These are phyloP conservation scores for Drosophila trichaetosa DNA, from an alignment of 2,888 invertebrate genomes.

Conservation along the genomic window DNA sequence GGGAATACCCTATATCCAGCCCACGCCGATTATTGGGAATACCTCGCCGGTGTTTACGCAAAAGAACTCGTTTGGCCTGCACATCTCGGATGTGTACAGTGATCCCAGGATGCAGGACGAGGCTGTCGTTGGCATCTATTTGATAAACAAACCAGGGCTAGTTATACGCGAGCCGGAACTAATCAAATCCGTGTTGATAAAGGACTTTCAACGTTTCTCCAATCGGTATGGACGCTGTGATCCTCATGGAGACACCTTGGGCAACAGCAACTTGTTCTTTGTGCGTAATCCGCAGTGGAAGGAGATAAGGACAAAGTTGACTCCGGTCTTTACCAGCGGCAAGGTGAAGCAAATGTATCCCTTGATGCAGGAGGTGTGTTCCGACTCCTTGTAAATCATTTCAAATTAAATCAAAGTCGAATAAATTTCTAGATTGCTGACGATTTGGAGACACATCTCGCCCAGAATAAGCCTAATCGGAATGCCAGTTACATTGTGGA, in stretches of 20 bases:
- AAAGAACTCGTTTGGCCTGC: constrained; percentile 77
- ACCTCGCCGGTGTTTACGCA: constrained; percentile 78
- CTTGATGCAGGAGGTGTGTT: constrained; percentile 78
- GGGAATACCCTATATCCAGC: constrained; percentile 82
- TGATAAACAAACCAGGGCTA: constrained; percentile 85
- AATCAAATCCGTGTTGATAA: constrained; percentile 85
- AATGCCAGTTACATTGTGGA: constrained; percentile 63
- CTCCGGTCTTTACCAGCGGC: constrained; percentile 85
- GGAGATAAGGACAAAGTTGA: constrained; percentile 84
- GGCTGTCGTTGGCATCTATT: constrained; percentile 83
- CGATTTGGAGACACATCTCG: constrained; percentile 71
- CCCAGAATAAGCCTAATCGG: constrained; percentile 11
- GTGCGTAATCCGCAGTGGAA: constrained; percentile 85
- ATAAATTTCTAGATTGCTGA: constrained; percentile 63
- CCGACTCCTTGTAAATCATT: no score
- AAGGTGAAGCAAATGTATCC: constrained; percentile 84
- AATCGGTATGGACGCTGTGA: constrained; percentile 78
- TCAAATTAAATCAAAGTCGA: no score
- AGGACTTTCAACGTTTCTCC: constrained; percentile 85
- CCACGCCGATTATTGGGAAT: constrained; percentile 85
- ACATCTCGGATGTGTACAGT: constrained; percentile 83
- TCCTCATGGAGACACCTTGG: constrained; percentile 83
- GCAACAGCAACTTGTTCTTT: constrained; percentile 84
- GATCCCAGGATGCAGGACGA: constrained; percentile 68
- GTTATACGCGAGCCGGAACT: constrained; percentile 85